A percentile compares a stretch with the other conserved stretches of the same genome.
Evolutionary conservation across 2,113 vertebrate genomes (phyloP).

Genomic region (Podocnemis expansa): DNA sequence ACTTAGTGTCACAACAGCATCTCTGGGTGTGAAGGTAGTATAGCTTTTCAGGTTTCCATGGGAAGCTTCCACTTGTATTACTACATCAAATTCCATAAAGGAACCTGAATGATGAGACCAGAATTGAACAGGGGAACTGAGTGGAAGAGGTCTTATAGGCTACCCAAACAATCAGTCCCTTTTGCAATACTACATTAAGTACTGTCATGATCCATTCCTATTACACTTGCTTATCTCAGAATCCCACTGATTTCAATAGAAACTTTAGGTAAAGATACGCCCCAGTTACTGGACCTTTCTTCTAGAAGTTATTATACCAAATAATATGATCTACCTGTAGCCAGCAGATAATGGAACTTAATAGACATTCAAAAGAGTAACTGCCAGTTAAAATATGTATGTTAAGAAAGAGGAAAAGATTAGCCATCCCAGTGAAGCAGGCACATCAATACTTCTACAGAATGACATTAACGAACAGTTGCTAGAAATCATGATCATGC

Average conservation of each 20-base stretch:
- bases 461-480: not conserved
- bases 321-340: not conserved
- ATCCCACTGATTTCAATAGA: not conserved
- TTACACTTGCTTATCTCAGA: not conserved
- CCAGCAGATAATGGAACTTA: not conserved
- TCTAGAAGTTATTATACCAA: not conserved
- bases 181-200: not conserved
- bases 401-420: not conserved
- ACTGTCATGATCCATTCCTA: accelerated
- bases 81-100: not conserved
- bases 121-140: not conserved
- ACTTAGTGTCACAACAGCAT: not conserved
- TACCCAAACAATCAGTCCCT: not conserved
- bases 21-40: accelerated
- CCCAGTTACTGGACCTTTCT: not conserved
- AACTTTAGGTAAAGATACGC: not conserved
- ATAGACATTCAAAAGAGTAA: not conserved
- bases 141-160: not conserved
- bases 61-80: not conserved
- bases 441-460: not conserved
- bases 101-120: not conserved
- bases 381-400: not conserved
- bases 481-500: not conserved
- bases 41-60: too few relatives aligned
- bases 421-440: accelerated